phyloP scores from a whole-genome alignment of 2,888 invertebrate genomes.

The Standfussiana lucernea region DNA sequence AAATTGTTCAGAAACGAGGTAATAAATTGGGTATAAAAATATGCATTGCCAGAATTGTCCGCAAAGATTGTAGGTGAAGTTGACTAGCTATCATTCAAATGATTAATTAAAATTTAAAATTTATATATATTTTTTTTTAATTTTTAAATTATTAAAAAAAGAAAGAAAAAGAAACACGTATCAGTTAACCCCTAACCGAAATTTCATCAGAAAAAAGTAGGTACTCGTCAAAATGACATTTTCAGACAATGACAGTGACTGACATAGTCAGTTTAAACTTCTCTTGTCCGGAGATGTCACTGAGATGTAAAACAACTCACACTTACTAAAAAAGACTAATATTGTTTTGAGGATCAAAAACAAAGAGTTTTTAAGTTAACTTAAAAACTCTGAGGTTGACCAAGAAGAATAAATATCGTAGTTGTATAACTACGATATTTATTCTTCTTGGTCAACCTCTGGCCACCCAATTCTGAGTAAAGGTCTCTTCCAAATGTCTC shows the following conservation, averaged over 20 bases:
- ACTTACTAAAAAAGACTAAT: constrained; percentile 8
- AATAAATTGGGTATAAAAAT: neutral
- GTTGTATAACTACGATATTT: neutral
- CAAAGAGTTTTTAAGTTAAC: constrained; percentile 16
- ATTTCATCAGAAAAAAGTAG: neutral
- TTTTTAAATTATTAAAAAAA: too few species aligned
- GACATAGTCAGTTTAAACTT: neutral
- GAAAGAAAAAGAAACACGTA: too few species aligned
- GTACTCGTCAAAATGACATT: neutral
- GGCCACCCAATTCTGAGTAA: neutral
- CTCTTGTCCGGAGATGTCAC: neutral
- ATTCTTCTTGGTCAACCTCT: neutral
- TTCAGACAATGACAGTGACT: constrained; percentile 3
- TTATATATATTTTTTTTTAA: too few species aligned
- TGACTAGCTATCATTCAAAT: neutral
- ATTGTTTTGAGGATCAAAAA: constrained; percentile 1
- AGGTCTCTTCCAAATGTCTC: neutral
- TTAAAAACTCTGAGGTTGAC: too few species aligned
- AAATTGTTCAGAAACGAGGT: neutral
- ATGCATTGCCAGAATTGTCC: neutral
- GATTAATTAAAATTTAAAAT: too few species aligned
- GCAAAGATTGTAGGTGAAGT: too few species aligned
- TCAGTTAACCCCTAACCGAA: too few species aligned
- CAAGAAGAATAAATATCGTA: neutral
- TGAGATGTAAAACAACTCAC: constrained; percentile 4